These are phyloP conservation scores for Cryptocheilus praepositus DNA, from an alignment of 2,888 invertebrate species.

Conservation along the genomic window DNA sequence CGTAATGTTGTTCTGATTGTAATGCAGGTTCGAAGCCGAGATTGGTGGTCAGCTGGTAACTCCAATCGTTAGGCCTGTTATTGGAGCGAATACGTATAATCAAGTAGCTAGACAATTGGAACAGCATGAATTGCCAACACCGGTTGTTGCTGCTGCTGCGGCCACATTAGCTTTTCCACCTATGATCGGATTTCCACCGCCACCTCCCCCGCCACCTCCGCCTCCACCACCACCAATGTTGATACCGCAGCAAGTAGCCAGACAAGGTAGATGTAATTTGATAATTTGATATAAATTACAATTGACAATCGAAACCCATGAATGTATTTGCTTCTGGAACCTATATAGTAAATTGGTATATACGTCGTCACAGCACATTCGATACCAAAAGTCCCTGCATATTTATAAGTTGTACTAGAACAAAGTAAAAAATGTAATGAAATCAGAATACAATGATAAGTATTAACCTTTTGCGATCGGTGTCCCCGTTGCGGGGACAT, in stretches of 20 bases:
- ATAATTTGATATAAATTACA: too few species aligned
- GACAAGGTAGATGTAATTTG: slow-evolving; percentile 67
- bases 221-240: slow-evolving; percentile 81
- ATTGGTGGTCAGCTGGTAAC: slow-evolving; percentile 82
- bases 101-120: slow-evolving; percentile 82
- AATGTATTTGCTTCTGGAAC: too few species aligned
- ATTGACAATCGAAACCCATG: too few species aligned
- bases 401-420: too few species aligned
- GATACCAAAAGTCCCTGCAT: too few species aligned
- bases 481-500: too few species aligned
- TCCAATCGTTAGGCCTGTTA: slow-evolving; percentile 80
- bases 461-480: too few species aligned
- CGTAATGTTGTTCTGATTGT: not conserved
- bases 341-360: too few species aligned
- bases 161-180: slow-evolving; percentile 74
- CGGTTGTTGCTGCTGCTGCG: slow-evolving; percentile 68
- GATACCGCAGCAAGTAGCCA: slow-evolving; percentile 82
- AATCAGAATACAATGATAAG: too few species aligned
- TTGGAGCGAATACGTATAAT: slow-evolving; percentile 84
- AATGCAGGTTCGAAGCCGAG: slow-evolving; percentile 88
- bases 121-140: slow-evolving; percentile 77
- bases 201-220: slow-evolving; percentile 83
- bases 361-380: too few species aligned
- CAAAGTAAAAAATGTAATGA: too few species aligned
- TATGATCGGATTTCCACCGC: slow-evolving; percentile 80